These are phyloP conservation scores for Antheraea yamamai DNA, from an alignment of 2,888 invertebrate genomes.

Conservation along the genomic window DNA sequence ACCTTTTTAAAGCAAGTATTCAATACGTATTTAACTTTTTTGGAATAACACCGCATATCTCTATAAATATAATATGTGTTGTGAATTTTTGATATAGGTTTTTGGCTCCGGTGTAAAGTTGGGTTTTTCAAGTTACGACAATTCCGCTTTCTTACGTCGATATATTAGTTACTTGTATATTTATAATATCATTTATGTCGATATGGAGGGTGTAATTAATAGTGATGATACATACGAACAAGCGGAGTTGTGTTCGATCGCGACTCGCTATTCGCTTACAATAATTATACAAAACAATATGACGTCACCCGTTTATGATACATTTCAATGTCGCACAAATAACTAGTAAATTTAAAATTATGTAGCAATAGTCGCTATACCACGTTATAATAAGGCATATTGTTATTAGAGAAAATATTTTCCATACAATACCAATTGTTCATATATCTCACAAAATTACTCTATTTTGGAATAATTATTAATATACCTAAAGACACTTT, in stretches of 20 bases:
- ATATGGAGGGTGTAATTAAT: neutral
- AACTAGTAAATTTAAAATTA: neutral
- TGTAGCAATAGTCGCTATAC: neutral
- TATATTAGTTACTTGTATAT: conserved; percentile 51
- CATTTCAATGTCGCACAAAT: neutral
- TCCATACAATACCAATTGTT: neutral
- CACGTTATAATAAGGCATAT: neutral
- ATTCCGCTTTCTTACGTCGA: no score
- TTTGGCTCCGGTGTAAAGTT: no score
- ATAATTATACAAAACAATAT: conserved; percentile 1
- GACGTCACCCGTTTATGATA: neutral
- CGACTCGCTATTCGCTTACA: neutral
- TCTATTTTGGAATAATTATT: neutral
- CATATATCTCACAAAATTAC: neutral
- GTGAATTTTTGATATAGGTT: no score
- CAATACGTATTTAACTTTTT: no score
- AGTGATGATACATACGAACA: conserved; percentile 1
- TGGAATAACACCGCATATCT: no score
- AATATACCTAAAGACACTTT: neutral
- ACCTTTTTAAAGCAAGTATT: no score
- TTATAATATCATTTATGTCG: conserved; percentile 32
- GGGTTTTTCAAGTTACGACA: no score
- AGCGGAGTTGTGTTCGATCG: neutral
- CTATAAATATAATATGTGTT: no score
- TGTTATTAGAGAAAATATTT: no score